A percentile compares a stretch with the other conserved stretches of the same genome.
Conservation (phyloP, 1,140 invertebrate species). For the Metaphire vulgaris region DNA sequence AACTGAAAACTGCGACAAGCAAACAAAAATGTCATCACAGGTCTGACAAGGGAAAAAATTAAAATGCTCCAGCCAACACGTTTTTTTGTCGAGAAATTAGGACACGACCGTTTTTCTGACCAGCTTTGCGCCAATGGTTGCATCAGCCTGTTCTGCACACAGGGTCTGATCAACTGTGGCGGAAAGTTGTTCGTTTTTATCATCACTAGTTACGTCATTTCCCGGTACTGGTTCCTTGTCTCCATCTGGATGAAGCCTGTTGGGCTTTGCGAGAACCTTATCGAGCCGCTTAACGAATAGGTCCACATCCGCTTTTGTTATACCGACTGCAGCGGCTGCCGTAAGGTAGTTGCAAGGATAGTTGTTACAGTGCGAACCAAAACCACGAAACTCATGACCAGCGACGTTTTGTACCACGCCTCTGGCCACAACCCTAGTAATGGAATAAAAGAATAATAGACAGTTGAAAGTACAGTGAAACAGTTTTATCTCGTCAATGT, state of each 20-base stretch:
- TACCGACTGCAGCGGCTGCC: conserved; percentile 66
- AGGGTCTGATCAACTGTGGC: no score
- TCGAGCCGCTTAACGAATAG: conserved; percentile 60
- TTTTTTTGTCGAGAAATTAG: no score
- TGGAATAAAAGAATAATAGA: conserved; percentile 21
- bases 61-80: no score
- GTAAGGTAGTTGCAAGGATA: conserved; percentile 64
- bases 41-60: no score
- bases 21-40: no score
- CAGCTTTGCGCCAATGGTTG: no score
- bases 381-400: conserved; percentile 55
- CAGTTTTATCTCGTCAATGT: neutral
- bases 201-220: no score
- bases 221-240: no score
- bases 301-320: conserved; percentile 62
- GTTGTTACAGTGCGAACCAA: conserved; percentile 63
- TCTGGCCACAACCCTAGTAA: conserved; percentile 43
- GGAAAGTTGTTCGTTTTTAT: no score
- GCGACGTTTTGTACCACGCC: conserved; percentile 31
- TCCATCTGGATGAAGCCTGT: neutral
- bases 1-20: no score
- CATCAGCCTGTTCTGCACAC: no score
- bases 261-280: conserved; percentile 24
- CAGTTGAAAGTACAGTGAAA: neutral
- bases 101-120: no score